phyloP scores from a whole-genome alignment of 2,888 invertebrate genomes.

The Gastrophysa polygoni region DNA sequence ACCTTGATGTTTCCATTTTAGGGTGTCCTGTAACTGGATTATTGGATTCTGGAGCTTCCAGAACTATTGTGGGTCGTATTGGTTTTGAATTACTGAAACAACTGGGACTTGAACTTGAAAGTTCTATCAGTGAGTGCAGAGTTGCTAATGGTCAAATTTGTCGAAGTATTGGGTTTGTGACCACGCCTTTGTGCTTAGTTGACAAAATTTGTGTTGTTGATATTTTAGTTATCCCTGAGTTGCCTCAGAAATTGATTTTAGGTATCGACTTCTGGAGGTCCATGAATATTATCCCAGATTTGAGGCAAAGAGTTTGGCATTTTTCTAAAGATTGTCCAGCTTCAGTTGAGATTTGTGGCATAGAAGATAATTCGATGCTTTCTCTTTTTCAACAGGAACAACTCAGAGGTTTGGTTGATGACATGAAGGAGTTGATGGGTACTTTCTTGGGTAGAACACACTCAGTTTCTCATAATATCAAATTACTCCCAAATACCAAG shows the following conservation, averaged over 20 bases:
- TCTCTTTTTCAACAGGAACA: background rate
- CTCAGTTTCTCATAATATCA: too few relatives aligned
- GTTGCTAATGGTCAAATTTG: constrained; percentile 1
- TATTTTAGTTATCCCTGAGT: background rate
- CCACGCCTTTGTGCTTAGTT: constrained; percentile 4
- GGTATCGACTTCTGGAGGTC: background rate
- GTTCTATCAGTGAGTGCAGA: background rate
- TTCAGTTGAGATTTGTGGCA: background rate
- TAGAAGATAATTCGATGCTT: background rate
- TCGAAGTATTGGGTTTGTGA: constrained; percentile 4
- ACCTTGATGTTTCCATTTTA: background rate
- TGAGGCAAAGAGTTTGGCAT: background rate
- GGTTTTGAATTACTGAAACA: background rate
- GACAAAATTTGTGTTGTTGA: constrained; percentile 1
- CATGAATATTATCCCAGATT: too few relatives aligned
- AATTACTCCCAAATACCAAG: background rate
- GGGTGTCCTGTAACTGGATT: background rate
- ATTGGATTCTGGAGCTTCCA: background rate
- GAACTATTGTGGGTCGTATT: background rate
- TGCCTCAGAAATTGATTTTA: background rate
- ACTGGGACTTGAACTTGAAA: background rate
- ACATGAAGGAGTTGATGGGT: background rate
- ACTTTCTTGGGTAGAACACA: too few relatives aligned
- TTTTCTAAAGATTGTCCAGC: background rate
- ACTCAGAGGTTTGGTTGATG: background rate